These are phyloP conservation scores for Agriotes lineatus DNA, from an alignment of 2,888 invertebrate genomes.

Conservation along the genomic window DNA sequence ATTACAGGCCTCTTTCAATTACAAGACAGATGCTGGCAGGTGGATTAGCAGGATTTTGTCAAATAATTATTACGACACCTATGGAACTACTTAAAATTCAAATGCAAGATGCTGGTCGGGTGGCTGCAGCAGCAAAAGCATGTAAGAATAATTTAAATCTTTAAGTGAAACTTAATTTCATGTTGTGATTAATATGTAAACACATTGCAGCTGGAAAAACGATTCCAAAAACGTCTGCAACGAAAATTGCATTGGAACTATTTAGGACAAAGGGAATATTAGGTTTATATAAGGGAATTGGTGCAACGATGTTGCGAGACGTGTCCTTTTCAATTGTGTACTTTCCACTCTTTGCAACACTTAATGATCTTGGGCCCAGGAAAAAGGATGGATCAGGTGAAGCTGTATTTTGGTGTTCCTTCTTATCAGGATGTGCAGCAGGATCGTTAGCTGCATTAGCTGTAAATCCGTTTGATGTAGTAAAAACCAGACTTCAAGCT, in stretches of 20 bases:
- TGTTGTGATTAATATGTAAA: too few species aligned
- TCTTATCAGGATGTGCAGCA: conserved; percentile 90
- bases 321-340: conserved; percentile 97
- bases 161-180: too few species aligned
- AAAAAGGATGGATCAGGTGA: conserved; percentile 76
- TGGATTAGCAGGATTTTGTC: conserved; percentile 94
- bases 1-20: conserved; percentile 74
- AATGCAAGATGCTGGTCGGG: conserved; percentile 95
- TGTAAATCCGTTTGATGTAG: conserved; percentile 97
- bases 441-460: conserved; percentile 89
- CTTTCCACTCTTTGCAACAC: conserved; percentile 96
- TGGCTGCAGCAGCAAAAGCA: conserved; percentile 80
- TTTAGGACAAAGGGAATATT: conserved; percentile 87
- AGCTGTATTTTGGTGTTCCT: conserved; percentile 94
- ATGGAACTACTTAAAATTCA: conserved; percentile 99
- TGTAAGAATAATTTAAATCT: conserved; percentile 62
- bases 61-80: conserved; percentile 97
- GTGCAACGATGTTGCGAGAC: conserved; percentile 93
- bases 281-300: conserved; percentile 94
- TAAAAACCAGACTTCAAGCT: conserved; percentile 97
- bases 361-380: conserved; percentile 88
- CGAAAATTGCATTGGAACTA: conserved; percentile 81
- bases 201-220: conserved; percentile 75
- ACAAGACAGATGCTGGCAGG: conserved; percentile 93
- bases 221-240: conserved; percentile 80